Evolutionary conservation across 2,113 vertebrate species (phyloP).

Genomic region (Myotis lucifugus): DNA sequence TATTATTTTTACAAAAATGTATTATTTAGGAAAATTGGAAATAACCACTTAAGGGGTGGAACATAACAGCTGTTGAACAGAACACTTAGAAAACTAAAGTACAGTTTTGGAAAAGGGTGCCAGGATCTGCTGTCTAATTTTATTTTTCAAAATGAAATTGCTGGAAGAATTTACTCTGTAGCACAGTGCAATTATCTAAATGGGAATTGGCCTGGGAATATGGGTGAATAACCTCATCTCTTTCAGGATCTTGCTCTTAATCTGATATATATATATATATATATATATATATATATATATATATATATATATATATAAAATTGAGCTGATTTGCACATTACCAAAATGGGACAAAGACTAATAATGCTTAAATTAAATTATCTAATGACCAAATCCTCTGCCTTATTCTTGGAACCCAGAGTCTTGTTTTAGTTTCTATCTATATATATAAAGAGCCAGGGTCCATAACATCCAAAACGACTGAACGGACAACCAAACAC

Average conservation of each 20-base stretch:
- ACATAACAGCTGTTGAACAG: conserved; percentile 59
- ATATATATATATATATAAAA: not conserved
- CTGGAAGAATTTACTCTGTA: conserved; percentile 41
- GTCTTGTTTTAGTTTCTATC: not conserved
- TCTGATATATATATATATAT: conserved; percentile 32
- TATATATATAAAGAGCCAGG: too few relatives aligned
- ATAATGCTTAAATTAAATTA: conserved; percentile 13
- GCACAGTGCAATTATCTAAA: conserved; percentile 61
- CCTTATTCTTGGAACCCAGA: not conserved
- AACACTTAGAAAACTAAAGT: conserved; percentile 5
- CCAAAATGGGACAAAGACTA: conserved; percentile 33
- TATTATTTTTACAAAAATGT: conserved; percentile 66
- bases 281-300: too few relatives aligned
- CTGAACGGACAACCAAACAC: too few relatives aligned
- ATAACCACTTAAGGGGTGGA: conserved; percentile 43
- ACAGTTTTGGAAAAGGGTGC: conserved; percentile 44
- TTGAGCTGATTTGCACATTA: conserved; percentile 44
- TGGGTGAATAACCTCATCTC: conserved; percentile 51
- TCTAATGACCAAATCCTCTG: not conserved
- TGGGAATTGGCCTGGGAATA: conserved; percentile 37
- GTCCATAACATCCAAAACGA: too few relatives aligned
- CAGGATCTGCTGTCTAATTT: conserved; percentile 58
- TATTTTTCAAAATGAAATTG: conserved; percentile 73
- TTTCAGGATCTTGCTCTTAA: conserved; percentile 57
- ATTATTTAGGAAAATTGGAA: conserved; percentile 69